A percentile compares a stretch with the other conserved stretches of the same genome.
These are phyloP conservation scores for Nannoperca australis DNA, from an alignment of 2,797 vertebrate species.

Conservation along the genomic window DNA sequence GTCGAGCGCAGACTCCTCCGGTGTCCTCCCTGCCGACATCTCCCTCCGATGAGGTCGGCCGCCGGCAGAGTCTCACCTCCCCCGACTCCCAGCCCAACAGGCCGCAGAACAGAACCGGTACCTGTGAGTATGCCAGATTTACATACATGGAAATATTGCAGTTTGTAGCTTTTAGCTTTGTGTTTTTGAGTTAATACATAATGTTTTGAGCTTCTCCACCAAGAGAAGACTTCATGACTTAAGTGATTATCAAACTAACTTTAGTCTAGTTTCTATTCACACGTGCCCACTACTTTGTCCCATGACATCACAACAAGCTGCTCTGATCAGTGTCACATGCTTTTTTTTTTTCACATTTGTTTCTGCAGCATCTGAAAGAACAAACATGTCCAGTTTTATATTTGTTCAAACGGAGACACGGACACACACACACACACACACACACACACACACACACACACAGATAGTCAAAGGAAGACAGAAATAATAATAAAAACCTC, in stretches of 20 bases:
- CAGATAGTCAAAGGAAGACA: too few species aligned
- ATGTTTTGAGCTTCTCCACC: too few species aligned
- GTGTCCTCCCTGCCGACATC: slow-evolving; percentile 96
- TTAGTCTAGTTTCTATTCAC: not conserved
- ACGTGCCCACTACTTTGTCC: not conserved
- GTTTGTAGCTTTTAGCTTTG: not conserved
- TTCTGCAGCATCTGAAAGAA: too few species aligned
- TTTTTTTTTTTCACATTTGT: too few species aligned
- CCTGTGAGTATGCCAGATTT: slow-evolving; percentile 64
- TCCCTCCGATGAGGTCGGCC: slow-evolving; percentile 95
- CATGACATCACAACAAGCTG: too few species aligned
- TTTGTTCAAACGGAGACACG: too few species aligned
- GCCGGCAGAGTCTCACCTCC: slow-evolving; percentile 95
- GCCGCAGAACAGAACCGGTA: slow-evolving; percentile 91
- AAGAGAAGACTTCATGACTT: not conserved
- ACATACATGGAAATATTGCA: not conserved
- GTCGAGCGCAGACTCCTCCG: slow-evolving; percentile 96
- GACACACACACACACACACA: too few species aligned
- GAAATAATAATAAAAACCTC: too few species aligned
- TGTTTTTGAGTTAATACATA: not conserved
- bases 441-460: too few species aligned
- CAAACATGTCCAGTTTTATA: too few species aligned
- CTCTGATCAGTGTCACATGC: not conserved
- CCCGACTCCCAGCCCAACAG: slow-evolving; percentile 93
- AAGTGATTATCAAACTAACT: not conserved